A percentile compares a stretch with the other conserved stretches of the same genome.
Conservation (phyloP, 1,140 invertebrate genomes). For the Pogonus chalceus region DNA sequence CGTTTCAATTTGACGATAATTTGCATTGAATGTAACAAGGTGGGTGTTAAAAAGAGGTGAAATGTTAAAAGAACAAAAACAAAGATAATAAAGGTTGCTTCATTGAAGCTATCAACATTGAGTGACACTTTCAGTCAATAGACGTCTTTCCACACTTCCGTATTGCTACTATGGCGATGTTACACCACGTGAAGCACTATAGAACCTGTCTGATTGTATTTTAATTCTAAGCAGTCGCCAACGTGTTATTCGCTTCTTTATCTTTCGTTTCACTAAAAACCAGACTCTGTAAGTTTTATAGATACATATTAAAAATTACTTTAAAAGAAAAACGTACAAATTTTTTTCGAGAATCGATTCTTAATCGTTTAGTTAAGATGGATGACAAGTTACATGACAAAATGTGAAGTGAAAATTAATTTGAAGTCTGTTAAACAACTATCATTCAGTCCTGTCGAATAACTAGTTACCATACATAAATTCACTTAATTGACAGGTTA, state of each 20-base stretch:
- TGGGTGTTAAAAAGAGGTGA: neutral
- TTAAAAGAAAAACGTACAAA: too few species aligned
- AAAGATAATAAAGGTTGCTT: neutral
- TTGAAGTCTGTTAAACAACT: neutral
- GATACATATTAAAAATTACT: too few species aligned
- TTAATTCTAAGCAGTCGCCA: too few species aligned
- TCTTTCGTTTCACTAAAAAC: too few species aligned
- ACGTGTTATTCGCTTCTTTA: too few species aligned
- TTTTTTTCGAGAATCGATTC: too few species aligned
- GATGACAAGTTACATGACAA: too few species aligned
- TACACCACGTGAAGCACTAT: neutral
- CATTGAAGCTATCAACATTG: neutral
- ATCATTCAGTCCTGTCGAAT: neutral
- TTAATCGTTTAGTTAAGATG: too few species aligned
- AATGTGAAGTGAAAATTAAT: neutral
- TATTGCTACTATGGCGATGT: neutral
- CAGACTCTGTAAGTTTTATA: too few species aligned
- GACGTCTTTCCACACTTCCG: neutral
- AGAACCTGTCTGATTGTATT: neutral
- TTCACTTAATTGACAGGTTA: too few species aligned
- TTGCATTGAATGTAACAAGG: neutral
- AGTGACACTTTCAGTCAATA: slow-evolving; percentile 3
- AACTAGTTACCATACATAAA: neutral
- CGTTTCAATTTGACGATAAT: neutral
- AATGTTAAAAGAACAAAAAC: slow-evolving; percentile 2